These are phyloP conservation scores for Tetropium fuscum DNA, from an alignment of 2,888 invertebrate species.

Conservation along the genomic window DNA sequence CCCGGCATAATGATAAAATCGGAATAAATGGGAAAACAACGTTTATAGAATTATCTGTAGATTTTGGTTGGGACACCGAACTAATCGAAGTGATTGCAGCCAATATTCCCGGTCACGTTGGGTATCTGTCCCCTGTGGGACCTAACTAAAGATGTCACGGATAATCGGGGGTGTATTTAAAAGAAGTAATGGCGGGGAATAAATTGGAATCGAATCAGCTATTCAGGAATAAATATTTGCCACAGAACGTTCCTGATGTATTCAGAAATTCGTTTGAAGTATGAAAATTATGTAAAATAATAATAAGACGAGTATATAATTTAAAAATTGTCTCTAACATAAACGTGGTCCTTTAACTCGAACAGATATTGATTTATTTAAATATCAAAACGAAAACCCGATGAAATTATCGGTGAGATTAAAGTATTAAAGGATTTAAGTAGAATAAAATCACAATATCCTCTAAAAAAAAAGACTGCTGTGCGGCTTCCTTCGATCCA, in stretches of 20 bases:
- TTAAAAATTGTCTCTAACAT: no score
- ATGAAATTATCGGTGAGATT: background rate
- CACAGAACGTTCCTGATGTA: no score
- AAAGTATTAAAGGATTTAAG: background rate
- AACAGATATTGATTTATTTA: background rate
- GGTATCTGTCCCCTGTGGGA: conserved; percentile 19
- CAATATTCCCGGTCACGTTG: conserved; percentile 24
- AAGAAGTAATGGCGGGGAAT: background rate
- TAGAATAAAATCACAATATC: conserved; percentile 1
- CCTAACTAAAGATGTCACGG: conserved; percentile 1
- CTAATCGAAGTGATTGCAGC: conserved; percentile 11
- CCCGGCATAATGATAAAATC: background rate
- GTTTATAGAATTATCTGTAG: conserved; percentile 4
- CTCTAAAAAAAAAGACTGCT: background rate
- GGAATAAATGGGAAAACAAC: conserved; percentile 11
- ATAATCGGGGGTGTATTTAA: conserved; percentile 14
- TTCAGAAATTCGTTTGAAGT: no score
- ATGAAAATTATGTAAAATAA: no score
- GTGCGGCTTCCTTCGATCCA: background rate
- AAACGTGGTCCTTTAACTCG: no score
- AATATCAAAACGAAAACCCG: background rate
- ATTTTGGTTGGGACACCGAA: conserved; percentile 7
- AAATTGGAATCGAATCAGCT: background rate
- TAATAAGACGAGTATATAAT: no score
- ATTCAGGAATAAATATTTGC: background rate